Base-by-base conservation (phyloP, 2,888 invertebrate species). In the Camptogramma bilineatum region DNA sequence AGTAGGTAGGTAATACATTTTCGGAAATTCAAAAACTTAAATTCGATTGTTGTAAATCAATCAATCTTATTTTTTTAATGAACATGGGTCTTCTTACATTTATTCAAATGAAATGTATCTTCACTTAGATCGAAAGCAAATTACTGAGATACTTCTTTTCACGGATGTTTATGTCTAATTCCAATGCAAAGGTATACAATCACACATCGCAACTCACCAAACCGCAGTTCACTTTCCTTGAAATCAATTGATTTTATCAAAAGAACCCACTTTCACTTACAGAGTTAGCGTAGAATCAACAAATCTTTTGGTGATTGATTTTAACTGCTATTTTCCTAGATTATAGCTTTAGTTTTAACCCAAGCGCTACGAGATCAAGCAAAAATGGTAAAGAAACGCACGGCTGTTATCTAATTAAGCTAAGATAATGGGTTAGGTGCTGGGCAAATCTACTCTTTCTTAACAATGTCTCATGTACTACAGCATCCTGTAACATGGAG, bases 201-300 rank as follows among this genome's bases (percentile, higher is more conserved):
- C 57, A 19, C 58, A 64, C 63, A 64, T 67, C 57, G 60, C 60
- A 67, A 64, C 63, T 67, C 56, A 63, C 51, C n/a, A 17, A 57
- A 56, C 21, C 17, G 19, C 54, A 39, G n/a, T 44, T 53, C 52
- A 64, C 51, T 56, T 62, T 60, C 46, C 19, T 24, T 51, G 46
- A 62, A 65, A 63, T 61, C 55, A 16, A 10, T 55, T 51, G 62
- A 57, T 63, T 63, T 52, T 53, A 31, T 42, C 52, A 21, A 39
- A 21, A 39, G 2, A 9, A n/a, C 34, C 19, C 48, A 48, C 21
- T 56, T 56, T 9, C 28, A 39, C 48, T 31, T 47, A 9, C 19
- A 47, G 18, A 8, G 3, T 18, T 18, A 18, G 10, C n/a, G n/a
- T n/a, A n/a, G n/a, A n/a, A n/a, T n/a, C n/a, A n/a, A n/a, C n/a